phyloP scores from a whole-genome alignment of 1,140 invertebrate species.

The Drosophila albomicans region DNA sequence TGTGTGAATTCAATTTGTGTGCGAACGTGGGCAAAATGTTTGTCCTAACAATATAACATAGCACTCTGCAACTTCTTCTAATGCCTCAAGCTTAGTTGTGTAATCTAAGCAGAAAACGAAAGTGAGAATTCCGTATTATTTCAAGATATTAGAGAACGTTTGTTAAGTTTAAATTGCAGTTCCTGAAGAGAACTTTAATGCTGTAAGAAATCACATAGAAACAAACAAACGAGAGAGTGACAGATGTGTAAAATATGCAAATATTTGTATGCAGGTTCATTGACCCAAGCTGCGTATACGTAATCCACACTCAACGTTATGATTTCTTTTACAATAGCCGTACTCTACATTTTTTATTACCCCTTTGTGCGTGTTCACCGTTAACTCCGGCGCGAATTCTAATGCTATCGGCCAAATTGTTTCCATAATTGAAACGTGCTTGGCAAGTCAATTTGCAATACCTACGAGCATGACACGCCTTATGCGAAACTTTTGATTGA shows the following conservation, averaged over 20 bases:
- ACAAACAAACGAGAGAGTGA: not conserved
- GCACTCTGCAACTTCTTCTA: not conserved
- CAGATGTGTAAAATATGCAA: not conserved
- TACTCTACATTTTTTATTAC: constrained; percentile 74
- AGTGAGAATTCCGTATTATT: constrained; percentile 56
- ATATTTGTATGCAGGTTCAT: constrained; percentile 52
- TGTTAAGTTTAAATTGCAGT: constrained; percentile 39
- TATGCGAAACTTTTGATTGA: constrained; percentile 18
- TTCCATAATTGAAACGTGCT: constrained; percentile 78
- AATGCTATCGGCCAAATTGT: constrained; percentile 56
- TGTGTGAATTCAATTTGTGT: constrained; percentile 16
- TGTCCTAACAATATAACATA: constrained; percentile 21
- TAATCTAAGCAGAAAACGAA: constrained; percentile 61
- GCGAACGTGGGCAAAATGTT: constrained; percentile 21
- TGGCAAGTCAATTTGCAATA: constrained; percentile 14
- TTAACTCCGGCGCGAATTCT: constrained; percentile 52
- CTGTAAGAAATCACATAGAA: not conserved
- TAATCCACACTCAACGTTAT: constrained; percentile 45
- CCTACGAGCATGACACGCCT: not conserved
- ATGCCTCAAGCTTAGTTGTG: constrained; percentile 39
- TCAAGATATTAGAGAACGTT: constrained; percentile 40
- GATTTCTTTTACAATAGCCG: constrained; percentile 59
- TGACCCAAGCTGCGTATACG: constrained; percentile 64
- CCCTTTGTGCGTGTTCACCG: constrained; percentile 54
- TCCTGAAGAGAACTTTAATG: not conserved